Conservation (phyloP, 2,797 vertebrate species). For the Eospalax fontanierii region DNA sequence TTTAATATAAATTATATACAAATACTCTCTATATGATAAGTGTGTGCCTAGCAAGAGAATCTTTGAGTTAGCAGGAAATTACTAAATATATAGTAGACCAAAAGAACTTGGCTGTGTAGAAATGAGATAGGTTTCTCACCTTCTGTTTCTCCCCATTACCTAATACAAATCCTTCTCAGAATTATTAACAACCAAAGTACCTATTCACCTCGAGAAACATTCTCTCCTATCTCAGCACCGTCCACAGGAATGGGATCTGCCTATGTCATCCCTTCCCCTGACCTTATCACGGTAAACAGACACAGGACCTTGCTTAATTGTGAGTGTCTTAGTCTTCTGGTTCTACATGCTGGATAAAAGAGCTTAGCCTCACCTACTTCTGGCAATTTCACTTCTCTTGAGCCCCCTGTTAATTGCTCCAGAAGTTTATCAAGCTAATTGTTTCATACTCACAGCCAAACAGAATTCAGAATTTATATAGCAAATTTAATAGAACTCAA, state of each 20-base stretch:
- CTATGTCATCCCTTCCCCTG: fast-evolving
- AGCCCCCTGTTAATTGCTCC: background rate
- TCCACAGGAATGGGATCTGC: background rate
- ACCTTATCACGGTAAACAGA: background rate
- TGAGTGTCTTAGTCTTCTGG: background rate
- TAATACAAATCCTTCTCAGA: background rate
- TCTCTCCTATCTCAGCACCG: background rate
- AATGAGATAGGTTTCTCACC: background rate
- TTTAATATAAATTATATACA: constrained; percentile 39
- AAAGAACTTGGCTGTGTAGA: background rate
- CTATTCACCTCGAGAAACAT: background rate
- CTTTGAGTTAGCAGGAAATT: background rate
- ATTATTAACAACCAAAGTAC: background rate
- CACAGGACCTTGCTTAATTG: background rate
- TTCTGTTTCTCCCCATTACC: background rate
- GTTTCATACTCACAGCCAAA: background rate
- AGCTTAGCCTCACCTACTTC: background rate
- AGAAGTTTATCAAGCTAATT: background rate
- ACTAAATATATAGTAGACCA: too few relatives aligned
- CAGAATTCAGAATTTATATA: background rate
- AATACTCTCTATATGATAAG: background rate
- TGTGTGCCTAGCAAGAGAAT: background rate
- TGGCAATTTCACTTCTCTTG: background rate
- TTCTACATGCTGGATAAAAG: background rate
- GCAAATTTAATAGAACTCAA: background rate